Base-by-base conservation (phyloP, 2,888 invertebrate genomes). In the Lissocephala sabroskyi region DNA sequence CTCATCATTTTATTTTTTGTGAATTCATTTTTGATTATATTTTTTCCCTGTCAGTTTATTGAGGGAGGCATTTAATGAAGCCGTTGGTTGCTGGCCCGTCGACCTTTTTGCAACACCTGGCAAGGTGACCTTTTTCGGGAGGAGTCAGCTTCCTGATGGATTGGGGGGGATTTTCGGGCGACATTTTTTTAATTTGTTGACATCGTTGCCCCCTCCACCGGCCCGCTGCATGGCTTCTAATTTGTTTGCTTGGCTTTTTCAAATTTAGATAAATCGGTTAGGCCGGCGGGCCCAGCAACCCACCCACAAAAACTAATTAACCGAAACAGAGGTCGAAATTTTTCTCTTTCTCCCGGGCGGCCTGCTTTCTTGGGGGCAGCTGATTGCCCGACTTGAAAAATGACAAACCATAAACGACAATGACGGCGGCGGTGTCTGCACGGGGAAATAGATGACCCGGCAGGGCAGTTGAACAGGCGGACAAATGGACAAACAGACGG, bases 191-290 rank as follows among this genome's bases (percentile, higher is more conserved):
- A 62, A 62, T 65, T 74, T 66, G 60, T 74, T 70, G 59, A 66
- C 66, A 56, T 56, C 30, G 17, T 11, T 45, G 40, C 43, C 30
- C 16, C 9, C 10, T 35, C 17, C 9, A 35, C 16, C 35, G 14
- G 10, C 16, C 14, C 1, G 16, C 13, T 14, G 16, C 16, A 35
- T 35, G 10, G 10, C 13, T 56, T 52, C 57, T 56, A 62, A 62
- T 65, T 74, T 66, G 60, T 74, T 35, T 39, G 28, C 54, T 49
- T 28, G 43, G 50, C 61, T 53, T 52, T 56, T 51, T 47, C 66
- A 67, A 67, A 70, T 75, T 66, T 64, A 57, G 59, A 71, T 75
- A 54, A 75, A 71, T 75, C 39, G 49, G 41, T 45, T 16, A 7
- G 19, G 9, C 6, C 6, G 11, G n/a, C n/a, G n/a, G n/a, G n/a